Base-by-base conservation (phyloP, 2,888 invertebrate genomes). In the Euplexia lucipara region DNA sequence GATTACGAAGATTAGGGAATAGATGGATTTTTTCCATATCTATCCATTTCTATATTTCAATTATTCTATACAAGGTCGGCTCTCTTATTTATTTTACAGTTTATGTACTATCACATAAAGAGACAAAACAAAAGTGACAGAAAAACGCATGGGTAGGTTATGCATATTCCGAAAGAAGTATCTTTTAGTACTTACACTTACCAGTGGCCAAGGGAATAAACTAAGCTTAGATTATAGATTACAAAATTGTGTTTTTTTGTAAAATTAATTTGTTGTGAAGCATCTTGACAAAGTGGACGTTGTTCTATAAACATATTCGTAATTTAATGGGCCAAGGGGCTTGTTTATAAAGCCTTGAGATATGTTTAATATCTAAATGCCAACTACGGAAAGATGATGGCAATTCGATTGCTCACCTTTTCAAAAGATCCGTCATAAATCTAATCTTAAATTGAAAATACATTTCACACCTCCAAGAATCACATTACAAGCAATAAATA, bases 1-100 rank as follows among this genome's bases (percentile, higher is more conserved):
- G 75, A 82, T 75, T 69, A 72, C 16, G 32, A 6, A 62, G 75
- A 66, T 75, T 72, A 70, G 7, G 42, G 44, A 47, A 35, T 44
- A 16, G 41, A 52, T 37, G 12, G 8, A 4, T 39, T 49, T 53
- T 26, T 26, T 49, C 41, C 12, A 20, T 2, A n/a, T n/a, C n/a
- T 30, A 16, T 45, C 54, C 10, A 39, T 48, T n/a, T 8, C 22
- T 6, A 1, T 20, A 30, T 20, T 45, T 30, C 10, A 41, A 47
- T n/a, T n/a, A n/a, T n/a, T n/a, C n/a, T 14, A 14, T 10, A 7
- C 7, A 37, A 26, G 12, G 9, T 30, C 26, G 7, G 20, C 34
- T 34, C 26, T 67, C 6, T 8, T 26, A 26, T 26, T 26, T 26
- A 26, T 26, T 26, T 26, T 3, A 26, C 26, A 26, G 26, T 26